A percentile compares a stretch with the other conserved stretches of the same genome.
These are phyloP conservation scores for Monodelphis domestica DNA, from an alignment of 2,797 vertebrate genomes.

Conservation along the genomic window DNA sequence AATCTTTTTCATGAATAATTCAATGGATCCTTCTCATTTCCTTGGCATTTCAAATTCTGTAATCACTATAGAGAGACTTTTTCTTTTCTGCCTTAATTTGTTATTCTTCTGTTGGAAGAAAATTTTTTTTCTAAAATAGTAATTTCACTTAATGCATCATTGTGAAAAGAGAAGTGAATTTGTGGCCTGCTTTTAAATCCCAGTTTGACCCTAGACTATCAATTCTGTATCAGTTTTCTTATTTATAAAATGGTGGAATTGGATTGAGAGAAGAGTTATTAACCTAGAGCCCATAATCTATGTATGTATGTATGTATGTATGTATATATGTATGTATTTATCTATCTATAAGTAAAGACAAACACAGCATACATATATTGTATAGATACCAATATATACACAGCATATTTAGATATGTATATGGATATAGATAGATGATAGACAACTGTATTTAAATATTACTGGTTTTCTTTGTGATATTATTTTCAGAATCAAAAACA, in stretches of 20 bases:
- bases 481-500: background rate
- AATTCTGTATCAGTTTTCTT: background rate
- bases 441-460: background rate
- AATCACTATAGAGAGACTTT: background rate
- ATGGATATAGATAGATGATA: background rate
- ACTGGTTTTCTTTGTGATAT: background rate
- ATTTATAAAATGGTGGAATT: background rate
- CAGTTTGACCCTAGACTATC: background rate
- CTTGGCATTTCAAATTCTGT: slow-evolving; percentile 43
- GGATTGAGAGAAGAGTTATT: background rate
- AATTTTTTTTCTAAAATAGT: background rate
- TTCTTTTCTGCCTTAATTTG: background rate
- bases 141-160: background rate
- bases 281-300: background rate
- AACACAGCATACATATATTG: background rate
- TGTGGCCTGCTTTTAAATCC: background rate
- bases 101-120: slow-evolving; percentile 22
- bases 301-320: background rate
- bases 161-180: background rate
- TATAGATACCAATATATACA: too few relatives aligned
- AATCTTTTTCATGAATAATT: slow-evolving; percentile 23
- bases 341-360: background rate
- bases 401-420: background rate
- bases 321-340: background rate
- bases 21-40: background rate